A percentile compares a stretch with the other conserved stretches of the same genome.
phyloP scores from a whole-genome alignment of 1,140 invertebrate species.

The Panagrolaimus sp. region DNA sequence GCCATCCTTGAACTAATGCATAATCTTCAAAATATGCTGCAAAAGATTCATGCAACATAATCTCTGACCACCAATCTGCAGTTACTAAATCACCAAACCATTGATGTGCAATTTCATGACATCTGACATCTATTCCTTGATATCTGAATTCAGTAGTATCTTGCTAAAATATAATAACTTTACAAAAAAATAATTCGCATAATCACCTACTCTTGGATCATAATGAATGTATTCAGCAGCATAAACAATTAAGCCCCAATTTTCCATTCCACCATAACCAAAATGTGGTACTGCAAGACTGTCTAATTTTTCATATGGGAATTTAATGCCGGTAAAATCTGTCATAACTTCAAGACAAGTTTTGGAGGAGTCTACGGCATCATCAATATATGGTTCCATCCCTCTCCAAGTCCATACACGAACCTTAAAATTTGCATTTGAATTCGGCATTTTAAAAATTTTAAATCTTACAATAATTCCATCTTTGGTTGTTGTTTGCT shows the following conservation, averaged over 20 bases:
- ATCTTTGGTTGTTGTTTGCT: background rate
- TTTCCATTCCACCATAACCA: slow-evolving; percentile 10
- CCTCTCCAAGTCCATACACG: background rate
- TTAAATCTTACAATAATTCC: background rate
- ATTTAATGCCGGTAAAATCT: slow-evolving; percentile 3
- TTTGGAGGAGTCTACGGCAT: background rate
- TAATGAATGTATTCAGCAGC: background rate
- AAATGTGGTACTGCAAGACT: slow-evolving; percentile 1
- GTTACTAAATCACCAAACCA: slow-evolving; percentile 10
- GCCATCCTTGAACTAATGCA: background rate
- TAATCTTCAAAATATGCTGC: slow-evolving; percentile 12
- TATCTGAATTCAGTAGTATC: background rate
- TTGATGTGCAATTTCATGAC: slow-evolving; percentile 16
- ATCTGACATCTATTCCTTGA: background rate
- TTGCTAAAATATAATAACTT: background rate
- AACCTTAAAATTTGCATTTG: background rate
- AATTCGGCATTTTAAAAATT: too few relatives aligned
- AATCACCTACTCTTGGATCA: background rate
- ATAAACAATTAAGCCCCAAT: slow-evolving; percentile 10
- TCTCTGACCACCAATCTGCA: slow-evolving; percentile 9
- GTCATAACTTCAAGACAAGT: slow-evolving; percentile 3
- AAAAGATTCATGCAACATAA: slow-evolving; percentile 4
- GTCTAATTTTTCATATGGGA: background rate
- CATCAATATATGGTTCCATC: background rate
- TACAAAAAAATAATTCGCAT: background rate